Conservation (phyloP, 2,797 vertebrate genomes). For the Protonibea diacanthus region DNA sequence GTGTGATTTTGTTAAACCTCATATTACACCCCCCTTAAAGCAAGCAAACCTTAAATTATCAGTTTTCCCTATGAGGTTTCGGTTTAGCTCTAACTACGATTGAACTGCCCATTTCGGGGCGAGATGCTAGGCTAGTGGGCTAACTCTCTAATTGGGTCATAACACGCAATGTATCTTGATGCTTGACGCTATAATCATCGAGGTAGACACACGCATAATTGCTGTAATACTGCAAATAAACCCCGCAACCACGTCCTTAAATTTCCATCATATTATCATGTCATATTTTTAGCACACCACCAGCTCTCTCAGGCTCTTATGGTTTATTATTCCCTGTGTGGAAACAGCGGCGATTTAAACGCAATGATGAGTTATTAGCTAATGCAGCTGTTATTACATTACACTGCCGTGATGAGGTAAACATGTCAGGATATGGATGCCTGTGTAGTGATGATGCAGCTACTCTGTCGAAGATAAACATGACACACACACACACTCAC, state of each 20-base stretch:
- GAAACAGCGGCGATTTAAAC: background rate
- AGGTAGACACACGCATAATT: background rate
- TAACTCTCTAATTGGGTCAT: slow-evolving; percentile 74
- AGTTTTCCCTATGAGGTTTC: slow-evolving; percentile 20
- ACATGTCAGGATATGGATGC: slow-evolving; percentile 47
- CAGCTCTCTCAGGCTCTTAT: background rate
- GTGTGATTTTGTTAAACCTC: rapidly evolving
- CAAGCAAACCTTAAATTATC: background rate
- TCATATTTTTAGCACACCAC: background rate
- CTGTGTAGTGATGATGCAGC: slow-evolving; percentile 66
- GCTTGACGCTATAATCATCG: slow-evolving; percentile 21
- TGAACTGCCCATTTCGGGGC: slow-evolving; percentile 2
- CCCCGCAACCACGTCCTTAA: background rate
- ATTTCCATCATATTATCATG: background rate
- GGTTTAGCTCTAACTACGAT: slow-evolving; percentile 21
- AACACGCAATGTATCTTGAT: slow-evolving; percentile 24
- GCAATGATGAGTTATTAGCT: background rate
- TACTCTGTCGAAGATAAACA: slow-evolving; percentile 58
- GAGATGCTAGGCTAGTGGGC: slow-evolving; percentile 68
- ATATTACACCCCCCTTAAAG: rapidly evolving
- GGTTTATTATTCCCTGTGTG: background rate
- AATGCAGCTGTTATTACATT: background rate
- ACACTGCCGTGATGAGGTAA: slow-evolving; percentile 10
- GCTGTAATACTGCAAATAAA: background rate
- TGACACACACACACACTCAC: slow-evolving; percentile 15